A percentile compares a stretch with the other conserved stretches of the same genome.
Conservation (phyloP, 2,888 invertebrate genomes). For the Pyrgus malvae region DNA sequence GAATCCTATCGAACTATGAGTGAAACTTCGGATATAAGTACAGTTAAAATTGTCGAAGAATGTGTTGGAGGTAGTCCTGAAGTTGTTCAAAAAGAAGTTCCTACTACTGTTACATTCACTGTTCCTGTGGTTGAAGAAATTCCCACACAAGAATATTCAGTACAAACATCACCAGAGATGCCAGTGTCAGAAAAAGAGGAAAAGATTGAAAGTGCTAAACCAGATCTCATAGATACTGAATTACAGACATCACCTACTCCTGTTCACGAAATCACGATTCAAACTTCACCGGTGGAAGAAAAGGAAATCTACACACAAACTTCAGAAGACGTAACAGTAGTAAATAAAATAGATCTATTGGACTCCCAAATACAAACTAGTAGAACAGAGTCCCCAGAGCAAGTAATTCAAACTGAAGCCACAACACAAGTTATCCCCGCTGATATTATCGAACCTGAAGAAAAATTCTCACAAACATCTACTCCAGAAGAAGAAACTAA, state of each 20-base stretch:
- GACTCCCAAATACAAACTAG: constrained; percentile 72
- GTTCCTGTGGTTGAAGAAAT: constrained; percentile 83
- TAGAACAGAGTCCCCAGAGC: constrained; percentile 59
- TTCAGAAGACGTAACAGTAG: constrained; percentile 49
- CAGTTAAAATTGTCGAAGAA: constrained; percentile 86
- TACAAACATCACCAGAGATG: constrained; percentile 83
- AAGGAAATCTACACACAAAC: constrained; percentile 70
- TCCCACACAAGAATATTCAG: constrained; percentile 78
- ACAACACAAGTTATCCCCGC: constrained; percentile 78
- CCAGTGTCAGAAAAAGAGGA: constrained; percentile 63
- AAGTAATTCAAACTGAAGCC: constrained; percentile 70
- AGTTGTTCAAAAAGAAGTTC: constrained; percentile 63
- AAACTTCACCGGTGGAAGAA: constrained; percentile 82
- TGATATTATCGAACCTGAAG: constrained; percentile 60
- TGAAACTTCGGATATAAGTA: constrained; percentile 79
- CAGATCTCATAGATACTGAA: constrained; percentile 61
- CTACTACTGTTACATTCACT: constrained; percentile 80
- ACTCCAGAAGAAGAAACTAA: constrained; percentile 43
- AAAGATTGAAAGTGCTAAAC: constrained; percentile 45
- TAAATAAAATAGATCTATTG: constrained; percentile 62
- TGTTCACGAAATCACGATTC: constrained; percentile 76
- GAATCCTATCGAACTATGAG: constrained; percentile 83
- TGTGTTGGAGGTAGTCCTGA: constrained; percentile 79
- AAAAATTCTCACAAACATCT: constrained; percentile 77
- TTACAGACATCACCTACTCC: constrained; percentile 80